Conservation (phyloP, 1,140 invertebrate species). For the Potamilus streckersoni region DNA sequence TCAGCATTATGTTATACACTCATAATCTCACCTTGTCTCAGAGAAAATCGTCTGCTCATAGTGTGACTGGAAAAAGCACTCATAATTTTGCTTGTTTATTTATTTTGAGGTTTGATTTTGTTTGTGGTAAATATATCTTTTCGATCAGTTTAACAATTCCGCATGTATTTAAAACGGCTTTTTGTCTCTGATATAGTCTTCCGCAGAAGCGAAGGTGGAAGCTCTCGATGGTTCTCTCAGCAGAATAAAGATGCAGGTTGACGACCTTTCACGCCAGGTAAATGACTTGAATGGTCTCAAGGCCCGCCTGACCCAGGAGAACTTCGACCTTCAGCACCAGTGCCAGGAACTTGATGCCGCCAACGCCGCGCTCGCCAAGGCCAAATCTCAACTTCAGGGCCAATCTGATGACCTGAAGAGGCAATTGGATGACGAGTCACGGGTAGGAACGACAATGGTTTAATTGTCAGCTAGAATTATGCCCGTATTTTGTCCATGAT, state of each 20-base stretch:
- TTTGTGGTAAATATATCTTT: background rate
- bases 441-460: slow-evolving; percentile 45
- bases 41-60: background rate
- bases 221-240: slow-evolving; percentile 56
- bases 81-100: background rate
- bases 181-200: slow-evolving; percentile 40
- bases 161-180: background rate
- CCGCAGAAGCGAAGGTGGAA: slow-evolving; percentile 62
- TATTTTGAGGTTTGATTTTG: background rate
- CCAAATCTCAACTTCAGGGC: slow-evolving; percentile 58
- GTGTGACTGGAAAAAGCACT: background rate
- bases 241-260: slow-evolving; percentile 63
- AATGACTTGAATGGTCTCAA: slow-evolving; percentile 61
- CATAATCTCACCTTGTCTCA: background rate
- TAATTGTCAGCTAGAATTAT: too few species aligned
- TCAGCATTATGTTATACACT: background rate
- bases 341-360: slow-evolving; percentile 67
- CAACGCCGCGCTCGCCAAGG: slow-evolving; percentile 64
- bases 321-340: slow-evolving; percentile 67
- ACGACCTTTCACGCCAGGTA: slow-evolving; percentile 63
- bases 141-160: background rate
- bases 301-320: slow-evolving; percentile 65
- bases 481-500: too few species aligned
- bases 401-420: slow-evolving; percentile 64
- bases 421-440: slow-evolving; percentile 63